Base-by-base conservation (phyloP, 2,888 invertebrate genomes). In the Synergus gifuensis region DNA sequence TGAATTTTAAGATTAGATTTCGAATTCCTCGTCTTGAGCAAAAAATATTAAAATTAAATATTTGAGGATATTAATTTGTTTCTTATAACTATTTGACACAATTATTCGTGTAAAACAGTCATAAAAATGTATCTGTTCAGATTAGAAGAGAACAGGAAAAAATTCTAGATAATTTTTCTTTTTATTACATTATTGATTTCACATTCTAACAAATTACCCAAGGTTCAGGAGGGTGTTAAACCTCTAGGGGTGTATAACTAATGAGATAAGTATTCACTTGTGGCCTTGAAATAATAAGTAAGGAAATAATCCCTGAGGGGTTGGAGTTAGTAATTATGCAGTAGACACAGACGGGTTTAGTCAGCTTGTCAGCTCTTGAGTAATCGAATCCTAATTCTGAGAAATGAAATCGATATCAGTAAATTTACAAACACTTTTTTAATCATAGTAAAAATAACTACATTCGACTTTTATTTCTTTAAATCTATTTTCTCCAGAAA, bases 371-470 rank as follows among this genome's bases (percentile, higher is more conserved):
- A 42, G 42, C 42, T 42, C 66, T 42, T 42, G 40, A 66, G 42
- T 14, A n/a, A 66, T 42, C 40, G 42, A 66, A 66, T 66, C 18
- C 18, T 42, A 42, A 66, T 66, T 66, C n/a, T 66, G 2, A 40
- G 42, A 40, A 66, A 66, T 42, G 42, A 66, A 66, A 40, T 66
- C 66, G 66, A 66, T 66, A 60, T 22, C 22, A 66, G 42, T 42
- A 66, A 66, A 66, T 66, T 66, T 4, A 42, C 40, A 11, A 66
- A 42, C 1, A 9, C 11, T 66, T 42, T 18, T 18, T 54, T 9
- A 9, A n/a, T 54, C 9, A 9, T n/a, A 18, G n/a, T 54, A 54
- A 54, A n/a, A 54, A 54, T 54, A n/a, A 54, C n/a, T 54, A n/a
- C n/a, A 54, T 54, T 9, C 36, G 36, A 36, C 3, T n/a, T 54